Base-by-base conservation (phyloP, 2,113 vertebrate genomes). In the Ondatra zibethicus region DNA sequence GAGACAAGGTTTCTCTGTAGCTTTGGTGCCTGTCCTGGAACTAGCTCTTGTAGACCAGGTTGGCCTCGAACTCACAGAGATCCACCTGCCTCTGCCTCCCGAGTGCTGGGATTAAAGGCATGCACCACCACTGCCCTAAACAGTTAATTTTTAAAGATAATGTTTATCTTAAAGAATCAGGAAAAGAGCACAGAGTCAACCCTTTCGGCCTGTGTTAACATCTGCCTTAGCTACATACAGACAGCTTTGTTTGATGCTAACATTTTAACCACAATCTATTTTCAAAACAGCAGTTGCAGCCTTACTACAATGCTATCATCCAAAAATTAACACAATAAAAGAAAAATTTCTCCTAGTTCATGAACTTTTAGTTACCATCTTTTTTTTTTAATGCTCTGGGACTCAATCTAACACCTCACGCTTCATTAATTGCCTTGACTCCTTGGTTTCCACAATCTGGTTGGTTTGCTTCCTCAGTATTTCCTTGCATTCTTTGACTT, bases 111-210 rank as follows among this genome's bases (percentile, higher is more conserved):
- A n/a, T n/a, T n/a, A n/a, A n/a, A n/a, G n/a, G n/a, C n/a, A n/a
- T n/a, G n/a, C n/a, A n/a, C n/a, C n/a, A n/a, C n/a, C n/a, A n/a
- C n/a, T n/a, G n/a, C n/a, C n/a, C n/a, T n/a, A n/a, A n/a, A n/a
- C n/a, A n/a, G n/a, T n/a, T n/a, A n/a, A n/a, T n/a, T n/a, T n/a
- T n/a, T n/a, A 29, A 12, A 81, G 58, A 58, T 82, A 52, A 42
- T 66, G 88, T 85, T 91, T 75, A 36, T 66, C 23, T 88, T 96
- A 88, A 73, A 61, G 45, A 92, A 58, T 47, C 91, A 11, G 17
- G 47, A 39, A 92, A 95, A 7, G 1, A 70, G 25, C 19, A 23
- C 19, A 39, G 33, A n/a, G 12, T 33, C 3, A 45, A 0, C 1
- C 36, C 19, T 52, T 90, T 39, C 21, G 47, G 7, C 8, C 29